Percentiles rank a stretch among this genome's conserved stretches.
Conservation (phyloP, 2,113 vertebrate genomes). For the Upupa epops region DNA sequence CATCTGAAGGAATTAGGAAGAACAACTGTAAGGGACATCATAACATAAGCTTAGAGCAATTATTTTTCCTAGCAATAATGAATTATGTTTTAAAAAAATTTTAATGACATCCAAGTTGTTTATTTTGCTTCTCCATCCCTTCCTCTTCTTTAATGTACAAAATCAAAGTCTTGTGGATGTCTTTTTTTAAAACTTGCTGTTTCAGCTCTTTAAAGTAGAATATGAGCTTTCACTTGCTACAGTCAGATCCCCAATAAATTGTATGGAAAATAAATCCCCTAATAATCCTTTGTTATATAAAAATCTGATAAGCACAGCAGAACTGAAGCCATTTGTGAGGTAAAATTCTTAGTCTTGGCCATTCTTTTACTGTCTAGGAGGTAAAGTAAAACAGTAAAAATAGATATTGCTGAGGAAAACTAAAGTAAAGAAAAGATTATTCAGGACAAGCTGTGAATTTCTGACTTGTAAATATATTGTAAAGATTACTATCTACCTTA, state of each 20-base stretch:
- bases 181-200: background rate
- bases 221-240: conserved; percentile 15
- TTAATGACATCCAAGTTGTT: background rate
- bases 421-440: background rate
- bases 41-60: background rate
- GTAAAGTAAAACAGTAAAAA: conserved; percentile 59
- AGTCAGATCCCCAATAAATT: conserved; percentile 34
- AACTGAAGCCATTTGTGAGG: conserved; percentile 36
- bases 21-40: background rate
- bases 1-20: background rate
- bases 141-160: background rate
- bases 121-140: background rate
- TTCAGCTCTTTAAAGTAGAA: background rate
- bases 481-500: background rate
- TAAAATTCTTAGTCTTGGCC: conserved; percentile 52
- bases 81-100: background rate
- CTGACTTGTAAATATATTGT: background rate
- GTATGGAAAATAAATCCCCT: background rate
- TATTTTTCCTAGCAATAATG: background rate
- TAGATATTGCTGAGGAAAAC: background rate
- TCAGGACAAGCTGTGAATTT: background rate
- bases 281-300: conserved; percentile 15
- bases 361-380: conserved; percentile 57
- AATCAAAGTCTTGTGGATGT: background rate
- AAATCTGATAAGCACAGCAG: conserved; percentile 63